A percentile compares a stretch with the other conserved stretches of the same genome.
phyloP scores from a whole-genome alignment of 2,888 invertebrate species.

The Oscheius sp. region DNA sequence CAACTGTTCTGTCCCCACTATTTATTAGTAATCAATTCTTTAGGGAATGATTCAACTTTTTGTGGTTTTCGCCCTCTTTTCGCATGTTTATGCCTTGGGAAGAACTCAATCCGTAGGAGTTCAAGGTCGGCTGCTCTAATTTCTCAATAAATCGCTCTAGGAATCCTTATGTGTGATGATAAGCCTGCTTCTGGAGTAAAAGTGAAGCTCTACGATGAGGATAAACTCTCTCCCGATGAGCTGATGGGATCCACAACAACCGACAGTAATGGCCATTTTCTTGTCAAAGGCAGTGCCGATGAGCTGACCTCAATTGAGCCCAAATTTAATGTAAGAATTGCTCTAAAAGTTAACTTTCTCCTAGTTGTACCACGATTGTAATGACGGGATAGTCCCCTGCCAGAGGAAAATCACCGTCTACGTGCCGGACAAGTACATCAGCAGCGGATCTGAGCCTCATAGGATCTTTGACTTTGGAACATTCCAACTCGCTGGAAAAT shows the following conservation, averaged over 20 bases:
- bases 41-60: constrained; percentile 1
- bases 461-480: constrained; percentile 32
- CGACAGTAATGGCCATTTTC: constrained; percentile 41
- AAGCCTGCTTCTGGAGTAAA: constrained; percentile 46
- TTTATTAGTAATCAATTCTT: background rate
- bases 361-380: constrained; percentile 29
- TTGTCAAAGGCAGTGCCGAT: constrained; percentile 43
- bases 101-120: constrained; percentile 50
- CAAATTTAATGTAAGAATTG: no score
- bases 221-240: constrained; percentile 46
- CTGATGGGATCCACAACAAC: constrained; percentile 43
- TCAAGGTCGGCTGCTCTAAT: constrained; percentile 28
- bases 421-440: constrained; percentile 34
- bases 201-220: constrained; percentile 34
- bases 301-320: constrained; percentile 55
- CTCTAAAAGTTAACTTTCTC: background rate
- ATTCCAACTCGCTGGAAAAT: constrained; percentile 32
- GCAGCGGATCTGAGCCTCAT: constrained; percentile 28
- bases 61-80: background rate
- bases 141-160: background rate
- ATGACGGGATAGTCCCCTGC: constrained; percentile 33
- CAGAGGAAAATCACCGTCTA: constrained; percentile 33
- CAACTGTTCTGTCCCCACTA: background rate
- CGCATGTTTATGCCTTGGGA: constrained; percentile 30
- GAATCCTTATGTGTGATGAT: constrained; percentile 46